A percentile compares a stretch with the other conserved stretches of the same genome.
Evolutionary conservation across 2,888 invertebrate species (phyloP).

Genomic region (Hydroisotoma schaefferi): DNA sequence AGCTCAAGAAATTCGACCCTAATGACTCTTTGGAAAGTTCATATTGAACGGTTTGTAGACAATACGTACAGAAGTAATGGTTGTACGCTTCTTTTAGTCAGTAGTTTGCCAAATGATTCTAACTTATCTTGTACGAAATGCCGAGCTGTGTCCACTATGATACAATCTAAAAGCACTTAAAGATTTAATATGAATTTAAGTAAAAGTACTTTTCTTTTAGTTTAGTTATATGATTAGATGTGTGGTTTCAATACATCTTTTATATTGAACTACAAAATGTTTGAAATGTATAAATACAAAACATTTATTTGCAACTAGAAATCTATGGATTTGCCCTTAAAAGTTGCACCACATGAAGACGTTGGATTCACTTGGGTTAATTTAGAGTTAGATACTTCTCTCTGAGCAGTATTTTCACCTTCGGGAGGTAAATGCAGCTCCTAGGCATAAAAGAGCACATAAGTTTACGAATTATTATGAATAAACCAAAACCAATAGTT

Average conservation of each 20-base stretch:
- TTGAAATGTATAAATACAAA: too few relatives aligned
- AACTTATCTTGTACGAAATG: neutral
- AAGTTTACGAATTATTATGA: neutral
- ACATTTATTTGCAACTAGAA: constrained; percentile 24
- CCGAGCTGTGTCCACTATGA: too few relatives aligned
- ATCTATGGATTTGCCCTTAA: constrained; percentile 42
- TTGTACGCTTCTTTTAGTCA: neutral
- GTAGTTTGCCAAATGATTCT: neutral
- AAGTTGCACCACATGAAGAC: constrained; percentile 31
- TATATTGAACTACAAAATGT: too few relatives aligned
- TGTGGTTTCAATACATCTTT: too few relatives aligned
- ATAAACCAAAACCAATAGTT: neutral
- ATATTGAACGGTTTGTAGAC: neutral
- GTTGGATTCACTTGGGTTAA: neutral
- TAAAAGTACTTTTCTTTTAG: neutral
- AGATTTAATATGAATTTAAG: neutral
- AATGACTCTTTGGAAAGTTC: neutral
- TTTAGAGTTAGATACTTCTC: constrained; percentile 31
- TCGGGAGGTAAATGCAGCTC: constrained; percentile 44
- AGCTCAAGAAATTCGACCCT: neutral
- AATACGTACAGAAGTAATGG: neutral
- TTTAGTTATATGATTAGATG: neutral
- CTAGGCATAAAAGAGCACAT: constrained; percentile 13
- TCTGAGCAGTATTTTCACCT: constrained; percentile 41
- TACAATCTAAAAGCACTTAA: neutral